Base-by-base conservation (phyloP, 37 sponge, comb jelly and placozoan species). In the Halichondria panicea region DNA sequence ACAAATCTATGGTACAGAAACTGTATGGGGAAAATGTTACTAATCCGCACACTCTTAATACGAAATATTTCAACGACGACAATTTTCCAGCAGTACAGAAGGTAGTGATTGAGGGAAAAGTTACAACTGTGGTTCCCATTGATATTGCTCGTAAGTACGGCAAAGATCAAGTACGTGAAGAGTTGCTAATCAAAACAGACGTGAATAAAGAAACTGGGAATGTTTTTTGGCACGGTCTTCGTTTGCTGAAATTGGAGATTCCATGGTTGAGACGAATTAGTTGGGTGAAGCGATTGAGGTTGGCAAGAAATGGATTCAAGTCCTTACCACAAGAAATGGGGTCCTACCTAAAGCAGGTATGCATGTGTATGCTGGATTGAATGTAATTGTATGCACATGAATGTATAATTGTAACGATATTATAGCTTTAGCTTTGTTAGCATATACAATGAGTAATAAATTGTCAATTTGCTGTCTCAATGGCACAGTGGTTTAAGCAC, bases 171-270 rank as follows among this genome's bases (percentile, higher is more conserved):
- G 87, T 85, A 24, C 48, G 78, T 4, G 81, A 88, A 42, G 89
- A 93, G 63, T 80, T 93, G n/a, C 79, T 93, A 40, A 72, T 93
- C 42, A 71, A 82, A 28, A 93, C 94, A 25, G 89, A 93, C 59
- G 85, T 88, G 12, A 82, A 85, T 55, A 59, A 74, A 42, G 83
- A 84, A 28, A 75, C 77, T 9, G 82, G 83, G 21, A 54, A 72
- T 5, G 94, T 87, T 12, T 75, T 77, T 38, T 93, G 94, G 94
- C 85, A 78, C 56, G 94, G 94, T 2, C 79, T 93, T 0, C 81
- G 86, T 18, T 66, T 93, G 72, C 42, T 66, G 0, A 22, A 71
- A 5, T 54, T 93, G 28, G 90, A 93, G 3, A 71, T 89, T 5
- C 12, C 67, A 1, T 93, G 94, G 94, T 41, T 93, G 31, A 34